Evolutionary conservation across 2,888 invertebrate genomes (phyloP), one percentile per base, ranked within the genome.

Genomic region (Malthinus flaveolus): DNA sequence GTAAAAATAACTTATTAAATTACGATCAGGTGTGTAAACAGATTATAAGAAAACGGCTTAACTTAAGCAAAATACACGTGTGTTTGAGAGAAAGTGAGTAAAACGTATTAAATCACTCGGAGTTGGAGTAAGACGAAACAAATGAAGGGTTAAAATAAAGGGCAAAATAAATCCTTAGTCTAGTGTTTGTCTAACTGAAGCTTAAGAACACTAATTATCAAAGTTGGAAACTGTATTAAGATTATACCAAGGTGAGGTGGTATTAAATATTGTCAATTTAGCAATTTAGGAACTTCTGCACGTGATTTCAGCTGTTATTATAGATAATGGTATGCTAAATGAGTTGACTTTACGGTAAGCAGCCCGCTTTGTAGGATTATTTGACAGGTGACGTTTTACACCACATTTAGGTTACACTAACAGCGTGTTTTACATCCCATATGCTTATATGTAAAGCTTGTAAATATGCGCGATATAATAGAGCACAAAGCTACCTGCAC

Each of bases 161-260:
- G 66, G 65, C 66, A 72, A 71, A 76, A 76, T 75, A 76, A 77
- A 77, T 77, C 76, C 72, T 72, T 71, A 71, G 72, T 71, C 67
- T 69, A 70, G 72, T 77, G 77, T 78, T 78, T 78, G 78, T 77
- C 75, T 78, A 78, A 75, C 75, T 72, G 72, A 69, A 70, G 75
- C 77, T 78, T 78, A 78, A 78, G 77, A 78, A 76, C 77, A 77
- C 78, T 78, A 78, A 78, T 78, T 78, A 78, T 78, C 77, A 77
- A 78, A 78, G 76, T 78, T 78, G 74, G 75, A 77, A 78, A 78
- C 78, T 78, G 78, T 78, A 78, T 78, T 78, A 78, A 78, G 78
- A 78, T 78, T 78, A 78, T 77, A 76, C 66, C 66, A 66, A 68
- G 68, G 71, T 68, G 66, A 74, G 72, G 69, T 69, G 72, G 72